Percentiles rank a stretch among this genome's conserved stretches.
Conservation (phyloP, 1,140 invertebrate genomes). For the Uloborus diversus region DNA sequence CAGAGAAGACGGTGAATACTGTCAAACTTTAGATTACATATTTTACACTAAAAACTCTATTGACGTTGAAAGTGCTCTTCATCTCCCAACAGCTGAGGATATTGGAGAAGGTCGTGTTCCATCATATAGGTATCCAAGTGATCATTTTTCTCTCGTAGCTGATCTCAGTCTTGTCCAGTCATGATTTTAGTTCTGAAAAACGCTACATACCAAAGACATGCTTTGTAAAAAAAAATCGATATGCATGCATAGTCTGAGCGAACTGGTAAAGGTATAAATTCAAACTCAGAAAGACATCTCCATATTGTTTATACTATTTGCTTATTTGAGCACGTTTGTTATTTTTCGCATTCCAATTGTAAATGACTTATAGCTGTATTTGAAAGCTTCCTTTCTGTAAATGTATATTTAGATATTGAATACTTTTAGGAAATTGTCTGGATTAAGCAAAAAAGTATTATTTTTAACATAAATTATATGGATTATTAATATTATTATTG, state of each 20-base stretch:
- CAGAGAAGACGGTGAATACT: constrained; percentile 75
- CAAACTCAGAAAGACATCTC: no score
- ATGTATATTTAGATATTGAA: no score
- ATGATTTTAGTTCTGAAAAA: constrained; percentile 62
- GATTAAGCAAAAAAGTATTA: no score
- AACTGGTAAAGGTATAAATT: no score
- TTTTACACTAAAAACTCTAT: constrained; percentile 74
- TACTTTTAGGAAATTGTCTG: no score
- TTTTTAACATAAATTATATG: no score
- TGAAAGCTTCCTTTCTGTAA: no score
- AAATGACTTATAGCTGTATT: no score
- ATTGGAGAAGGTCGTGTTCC: constrained; percentile 76
- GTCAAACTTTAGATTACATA: constrained; percentile 82
- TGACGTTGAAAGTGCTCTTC: constrained; percentile 71
- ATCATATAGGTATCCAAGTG: constrained; percentile 77
- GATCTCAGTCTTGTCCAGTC: constrained; percentile 69
- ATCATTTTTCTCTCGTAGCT: constrained; percentile 80
- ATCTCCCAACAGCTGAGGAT: constrained; percentile 74
- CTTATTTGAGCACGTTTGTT: no score
- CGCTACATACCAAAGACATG: neutral
- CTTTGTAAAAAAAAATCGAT: neutral
- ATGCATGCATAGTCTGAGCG: neutral
- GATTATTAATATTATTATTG: no score
- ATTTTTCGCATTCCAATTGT: no score
- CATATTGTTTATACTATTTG: no score